Conservation (phyloP, 2,888 invertebrate genomes). For the Dolomedes plantarius region DNA sequence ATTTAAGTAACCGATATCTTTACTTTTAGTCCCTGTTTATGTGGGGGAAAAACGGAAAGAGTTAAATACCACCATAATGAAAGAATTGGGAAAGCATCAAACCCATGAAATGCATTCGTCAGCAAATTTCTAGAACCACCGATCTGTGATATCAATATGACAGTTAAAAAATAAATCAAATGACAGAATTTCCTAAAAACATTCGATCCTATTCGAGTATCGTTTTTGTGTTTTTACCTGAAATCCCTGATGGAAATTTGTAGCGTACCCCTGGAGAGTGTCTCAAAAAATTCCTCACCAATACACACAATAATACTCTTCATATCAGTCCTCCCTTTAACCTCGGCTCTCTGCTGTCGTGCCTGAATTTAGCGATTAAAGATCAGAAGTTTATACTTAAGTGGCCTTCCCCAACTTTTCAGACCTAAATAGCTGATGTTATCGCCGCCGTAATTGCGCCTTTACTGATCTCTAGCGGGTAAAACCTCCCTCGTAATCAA, state of each 20-base stretch:
- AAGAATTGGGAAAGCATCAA: no score
- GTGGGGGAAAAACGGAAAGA: no score
- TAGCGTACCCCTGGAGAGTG: conserved; percentile 3
- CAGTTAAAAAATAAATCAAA: no score
- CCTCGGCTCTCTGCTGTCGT: conserved; percentile 58
- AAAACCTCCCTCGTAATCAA: conserved; percentile 71
- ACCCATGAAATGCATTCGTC: no score
- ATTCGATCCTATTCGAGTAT: no score
- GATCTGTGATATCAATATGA: no score
- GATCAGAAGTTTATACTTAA: conserved; percentile 69
- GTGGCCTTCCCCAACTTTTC: conserved; percentile 68
- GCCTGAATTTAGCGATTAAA: conserved; percentile 69
- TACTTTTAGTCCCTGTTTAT: no score
- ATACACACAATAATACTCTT: conserved; percentile 54
- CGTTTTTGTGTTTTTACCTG: no score
- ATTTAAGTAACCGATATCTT: no score
- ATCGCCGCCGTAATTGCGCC: conserved; percentile 67
- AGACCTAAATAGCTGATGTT: conserved; percentile 68
- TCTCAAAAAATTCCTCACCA: conserved; percentile 37
- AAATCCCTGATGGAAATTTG: neutral
- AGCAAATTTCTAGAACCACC: no score
- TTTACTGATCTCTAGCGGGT: conserved; percentile 55
- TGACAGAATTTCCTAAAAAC: no score
- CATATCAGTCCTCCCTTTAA: conserved; percentile 53
- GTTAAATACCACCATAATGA: no score